Base-by-base conservation (phyloP, 2,113 vertebrate genomes). In the Piprites chloris region DNA sequence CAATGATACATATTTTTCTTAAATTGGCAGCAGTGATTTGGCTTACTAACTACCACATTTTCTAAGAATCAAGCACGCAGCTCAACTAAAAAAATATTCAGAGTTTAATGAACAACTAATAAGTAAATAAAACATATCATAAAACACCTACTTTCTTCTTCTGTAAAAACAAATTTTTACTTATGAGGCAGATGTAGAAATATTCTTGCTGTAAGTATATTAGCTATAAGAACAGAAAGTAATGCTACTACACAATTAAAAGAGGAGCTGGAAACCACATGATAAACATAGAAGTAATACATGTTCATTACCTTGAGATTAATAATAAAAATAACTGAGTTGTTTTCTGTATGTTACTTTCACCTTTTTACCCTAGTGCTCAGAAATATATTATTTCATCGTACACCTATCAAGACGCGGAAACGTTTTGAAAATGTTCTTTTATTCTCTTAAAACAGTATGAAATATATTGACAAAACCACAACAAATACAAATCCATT, bases 261-360 rank as follows among this genome's bases (percentile, higher is more conserved):
- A 69, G 14, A 12, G 28, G 35, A 65, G 5, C 14, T 65, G 37
- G 62, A 74, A 84, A 89, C 7, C 59, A 90, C 5, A 41, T 42
- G 9, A 49, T 41, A 91, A 73, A 56, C 81, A 39, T 21, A 65
- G 85, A 96, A 87, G 86, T 53, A 89, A 75, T 56, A 67, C 24
- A 15, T 90, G 62, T 92, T 96, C 97, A 85, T 89, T 95, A 62
- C 9, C 58, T 89, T 81, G 58, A 89, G 50, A 91, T 93, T 84
- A 68, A 94, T 75, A 89, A 72, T 81, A 50, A 89, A 97, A 77
- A 66, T 83, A 83, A 89, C 21, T 26, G 47, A 37, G 80, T 53
- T 79, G 75, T 82, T 56, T 46, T 84, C 65, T 66, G 14, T 21
- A 37, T 83, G n/a, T 89, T 69, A 35, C 58, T 88, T 94, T 39